Conservation (phyloP, 2,888 invertebrate species). For the Arenicola marina region DNA sequence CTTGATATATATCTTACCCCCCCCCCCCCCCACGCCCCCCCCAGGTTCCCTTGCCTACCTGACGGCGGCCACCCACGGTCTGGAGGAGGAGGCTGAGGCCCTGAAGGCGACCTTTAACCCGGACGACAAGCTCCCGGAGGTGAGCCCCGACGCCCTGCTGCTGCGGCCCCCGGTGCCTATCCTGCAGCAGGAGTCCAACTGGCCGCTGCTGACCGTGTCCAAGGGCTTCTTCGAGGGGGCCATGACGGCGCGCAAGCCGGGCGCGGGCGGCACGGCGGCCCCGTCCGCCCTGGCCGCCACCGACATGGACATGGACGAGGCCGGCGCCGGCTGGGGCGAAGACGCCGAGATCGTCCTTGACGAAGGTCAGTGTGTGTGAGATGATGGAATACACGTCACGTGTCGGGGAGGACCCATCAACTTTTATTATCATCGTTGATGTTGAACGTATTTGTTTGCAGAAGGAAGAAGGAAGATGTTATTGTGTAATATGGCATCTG, state of each 20-base stretch:
- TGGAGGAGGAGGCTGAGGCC: conserved; percentile 77
- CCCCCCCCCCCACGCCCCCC: too few relatives aligned
- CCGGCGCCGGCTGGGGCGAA: conserved; percentile 25
- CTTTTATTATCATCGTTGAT: neutral
- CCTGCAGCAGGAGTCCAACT: conserved; percentile 87
- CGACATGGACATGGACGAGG: neutral
- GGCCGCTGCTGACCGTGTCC: conserved; percentile 93
- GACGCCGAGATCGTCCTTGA: conserved; percentile 29
- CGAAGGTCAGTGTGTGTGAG: conserved; percentile 14
- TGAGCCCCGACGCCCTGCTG: conserved; percentile 76
- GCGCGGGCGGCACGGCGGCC: too few relatives aligned
- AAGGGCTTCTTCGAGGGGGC: conserved; percentile 67
- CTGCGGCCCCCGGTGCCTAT: conserved; percentile 89
- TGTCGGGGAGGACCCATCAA: too few relatives aligned
- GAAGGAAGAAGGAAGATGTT: too few relatives aligned
- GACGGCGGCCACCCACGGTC: conserved; percentile 90
- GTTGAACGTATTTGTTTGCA: neutral
- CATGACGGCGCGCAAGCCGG: too few relatives aligned
- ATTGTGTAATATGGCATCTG: too few relatives aligned
- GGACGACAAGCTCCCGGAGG: conserved; percentile 70
- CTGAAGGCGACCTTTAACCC: conserved; percentile 69
- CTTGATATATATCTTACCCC: too few relatives aligned
- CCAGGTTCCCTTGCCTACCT: conserved; percentile 80
- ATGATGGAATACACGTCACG: too few relatives aligned
- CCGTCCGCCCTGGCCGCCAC: conserved; percentile 4